Percentiles rank a stretch among this genome's conserved stretches.
Conservation (phyloP, 2,797 vertebrate genomes). For the Heliangelus exortis region DNA sequence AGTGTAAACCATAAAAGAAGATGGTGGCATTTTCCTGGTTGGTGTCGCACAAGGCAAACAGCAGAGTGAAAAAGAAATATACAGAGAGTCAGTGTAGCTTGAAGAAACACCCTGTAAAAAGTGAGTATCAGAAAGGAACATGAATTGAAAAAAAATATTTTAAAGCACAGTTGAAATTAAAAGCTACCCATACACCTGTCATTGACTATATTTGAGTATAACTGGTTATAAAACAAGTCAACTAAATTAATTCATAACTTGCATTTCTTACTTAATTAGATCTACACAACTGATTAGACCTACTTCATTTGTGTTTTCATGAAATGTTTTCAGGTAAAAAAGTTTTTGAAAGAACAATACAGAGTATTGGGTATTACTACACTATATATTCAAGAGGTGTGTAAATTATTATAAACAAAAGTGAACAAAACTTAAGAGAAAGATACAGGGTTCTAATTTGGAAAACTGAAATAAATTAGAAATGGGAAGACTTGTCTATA, state of each 20-base stretch:
- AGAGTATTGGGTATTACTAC: neutral
- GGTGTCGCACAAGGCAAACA: neutral
- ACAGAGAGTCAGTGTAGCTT: neutral
- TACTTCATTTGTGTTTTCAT: neutral
- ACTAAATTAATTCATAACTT: neutral
- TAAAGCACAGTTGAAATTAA: neutral
- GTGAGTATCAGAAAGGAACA: neutral
- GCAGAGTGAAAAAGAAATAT: neutral
- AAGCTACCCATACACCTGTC: neutral
- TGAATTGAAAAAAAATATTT: neutral
- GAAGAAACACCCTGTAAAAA: neutral
- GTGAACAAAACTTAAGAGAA: neutral
- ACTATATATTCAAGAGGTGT: neutral
- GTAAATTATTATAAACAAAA: neutral
- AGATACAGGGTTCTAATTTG: neutral
- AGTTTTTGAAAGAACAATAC: accelerated
- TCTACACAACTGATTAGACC: neutral
- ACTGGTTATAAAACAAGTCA: neutral
- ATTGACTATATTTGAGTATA: neutral
- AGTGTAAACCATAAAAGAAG: neutral
- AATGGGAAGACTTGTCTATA: neutral
- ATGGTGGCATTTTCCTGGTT: neutral
- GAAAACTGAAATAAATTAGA: neutral
- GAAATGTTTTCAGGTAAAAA: neutral
- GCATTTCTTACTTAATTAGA: neutral